A percentile compares a stretch with the other conserved stretches of the same genome.
phyloP scores from a whole-genome alignment of 1,140 invertebrate genomes.

The Drosophila orena region DNA sequence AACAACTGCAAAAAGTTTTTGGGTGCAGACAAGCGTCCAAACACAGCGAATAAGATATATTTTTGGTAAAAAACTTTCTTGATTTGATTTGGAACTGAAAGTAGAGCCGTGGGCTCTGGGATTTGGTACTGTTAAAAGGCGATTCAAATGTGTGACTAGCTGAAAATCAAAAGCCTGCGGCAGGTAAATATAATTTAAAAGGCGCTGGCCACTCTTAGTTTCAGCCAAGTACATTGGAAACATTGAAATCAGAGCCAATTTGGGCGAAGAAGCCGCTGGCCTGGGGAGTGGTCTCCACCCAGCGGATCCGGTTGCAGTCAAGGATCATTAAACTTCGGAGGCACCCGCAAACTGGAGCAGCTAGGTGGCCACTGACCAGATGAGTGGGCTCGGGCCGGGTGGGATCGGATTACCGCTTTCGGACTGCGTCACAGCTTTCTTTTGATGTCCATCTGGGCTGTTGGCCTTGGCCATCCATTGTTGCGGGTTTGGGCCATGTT shows the following conservation, averaged over 20 bases:
- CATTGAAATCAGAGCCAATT: slow-evolving; percentile 49
- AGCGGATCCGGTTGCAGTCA: slow-evolving; percentile 74
- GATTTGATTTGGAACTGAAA: slow-evolving; percentile 23
- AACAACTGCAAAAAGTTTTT: slow-evolving; percentile 14
- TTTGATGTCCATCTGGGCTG: slow-evolving; percentile 38
- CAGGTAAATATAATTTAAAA: slow-evolving; percentile 11
- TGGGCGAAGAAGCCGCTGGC: slow-evolving; percentile 34
- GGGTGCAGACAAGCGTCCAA: slow-evolving; percentile 12
- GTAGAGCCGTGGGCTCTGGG: not conserved
- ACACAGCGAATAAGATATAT: slow-evolving; percentile 13
- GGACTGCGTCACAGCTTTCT: slow-evolving; percentile 56
- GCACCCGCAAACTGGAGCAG: slow-evolving; percentile 39
- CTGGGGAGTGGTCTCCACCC: slow-evolving; percentile 36
- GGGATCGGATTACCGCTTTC: slow-evolving; percentile 71
- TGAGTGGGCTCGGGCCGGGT: not conserved
- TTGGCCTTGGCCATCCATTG: slow-evolving; percentile 31
- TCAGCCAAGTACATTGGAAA: slow-evolving; percentile 21
- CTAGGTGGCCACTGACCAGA: not conserved
- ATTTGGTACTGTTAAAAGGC: slow-evolving; percentile 14
- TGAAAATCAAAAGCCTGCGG: slow-evolving; percentile 26
- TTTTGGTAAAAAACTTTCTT: slow-evolving; percentile 20
- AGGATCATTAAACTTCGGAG: slow-evolving; percentile 76
- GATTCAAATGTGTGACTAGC: slow-evolving; percentile 7
- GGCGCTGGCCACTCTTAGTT: slow-evolving; percentile 17
- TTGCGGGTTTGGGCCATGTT: slow-evolving; percentile 11